Evolutionary conservation across 2,888 invertebrate species (phyloP).

Genomic region (Podabrus alpinus): DNA sequence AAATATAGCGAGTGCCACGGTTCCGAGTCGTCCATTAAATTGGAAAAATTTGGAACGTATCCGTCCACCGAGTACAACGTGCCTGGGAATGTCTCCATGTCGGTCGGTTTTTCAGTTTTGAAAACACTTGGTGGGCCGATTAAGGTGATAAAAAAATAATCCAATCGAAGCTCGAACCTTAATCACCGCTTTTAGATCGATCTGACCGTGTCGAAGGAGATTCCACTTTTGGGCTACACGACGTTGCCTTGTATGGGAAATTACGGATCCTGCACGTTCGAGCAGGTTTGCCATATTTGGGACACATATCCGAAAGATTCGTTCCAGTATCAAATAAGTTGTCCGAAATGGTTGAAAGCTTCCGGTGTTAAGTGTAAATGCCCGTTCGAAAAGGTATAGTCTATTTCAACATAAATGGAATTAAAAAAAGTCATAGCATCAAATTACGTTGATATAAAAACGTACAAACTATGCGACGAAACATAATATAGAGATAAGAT

Average conservation of each 20-base stretch:
- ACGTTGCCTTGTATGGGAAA: conserved; percentile 12
- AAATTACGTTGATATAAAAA: too few species aligned
- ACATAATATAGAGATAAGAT: too few species aligned
- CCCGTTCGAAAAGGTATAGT: conserved; percentile 12
- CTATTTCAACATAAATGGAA: too few species aligned
- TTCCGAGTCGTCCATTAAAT: neutral
- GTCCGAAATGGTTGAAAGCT: conserved; percentile 11
- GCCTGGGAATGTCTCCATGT: conserved; percentile 3
- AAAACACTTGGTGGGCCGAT: conserved; percentile 4
- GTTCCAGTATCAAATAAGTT: neutral
- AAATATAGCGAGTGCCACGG: neutral
- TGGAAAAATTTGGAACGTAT: neutral
- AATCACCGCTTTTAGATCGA: neutral
- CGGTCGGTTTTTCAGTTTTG: neutral
- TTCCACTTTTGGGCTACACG: conserved; percentile 3
- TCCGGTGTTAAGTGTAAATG: conserved; percentile 13
- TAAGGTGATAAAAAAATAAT: neutral
- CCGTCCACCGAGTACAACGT: conserved; percentile 6
- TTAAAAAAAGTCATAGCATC: too few species aligned
- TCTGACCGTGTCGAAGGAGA: neutral
- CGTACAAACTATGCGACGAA: too few species aligned
- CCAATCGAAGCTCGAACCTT: neutral
- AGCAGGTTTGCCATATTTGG: conserved; percentile 5
- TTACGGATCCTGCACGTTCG: conserved; percentile 16
- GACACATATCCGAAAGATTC: conserved; percentile 6